phyloP scores from a whole-genome alignment of 2,797 vertebrate species.

The Huso huso region DNA sequence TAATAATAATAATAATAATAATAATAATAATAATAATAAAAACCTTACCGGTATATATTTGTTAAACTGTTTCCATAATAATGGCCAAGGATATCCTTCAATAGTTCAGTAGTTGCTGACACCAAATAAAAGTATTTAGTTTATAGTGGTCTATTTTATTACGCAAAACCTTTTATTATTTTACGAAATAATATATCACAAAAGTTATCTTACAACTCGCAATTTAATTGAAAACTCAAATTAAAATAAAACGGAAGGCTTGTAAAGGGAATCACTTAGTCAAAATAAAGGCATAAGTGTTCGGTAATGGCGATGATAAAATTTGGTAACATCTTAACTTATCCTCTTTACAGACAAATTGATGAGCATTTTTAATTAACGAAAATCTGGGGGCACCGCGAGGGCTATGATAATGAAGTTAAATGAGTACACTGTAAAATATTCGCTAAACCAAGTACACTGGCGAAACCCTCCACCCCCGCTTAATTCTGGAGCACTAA shows the following conservation, averaged over 20 bases:
- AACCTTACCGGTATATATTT: no score
- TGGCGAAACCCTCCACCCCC: constrained; percentile 70
- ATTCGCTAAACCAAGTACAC: constrained; percentile 67
- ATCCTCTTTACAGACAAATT: constrained; percentile 58
- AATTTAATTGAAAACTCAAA: constrained; percentile 7
- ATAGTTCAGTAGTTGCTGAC: no score
- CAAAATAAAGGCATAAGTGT: background rate
- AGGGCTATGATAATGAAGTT: constrained; percentile 77
- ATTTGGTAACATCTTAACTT: constrained; percentile 22
- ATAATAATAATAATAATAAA: no score
- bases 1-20: no score
- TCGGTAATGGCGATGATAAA: constrained; percentile 19
- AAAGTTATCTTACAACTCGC: constrained; percentile 6
- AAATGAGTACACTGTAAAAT: constrained; percentile 71
- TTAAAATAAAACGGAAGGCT: background rate
- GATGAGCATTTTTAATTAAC: constrained; percentile 70
- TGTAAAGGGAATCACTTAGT: background rate
- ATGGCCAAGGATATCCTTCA: no score
- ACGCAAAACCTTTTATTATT: background rate
- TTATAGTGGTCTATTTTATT: background rate
- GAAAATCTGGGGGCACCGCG: constrained; percentile 62
- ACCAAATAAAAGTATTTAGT: no score
- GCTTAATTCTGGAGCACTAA: constrained; percentile 77
- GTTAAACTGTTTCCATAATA: no score
- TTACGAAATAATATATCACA: background rate